Evolutionary conservation across 2,888 invertebrate genomes (phyloP), one percentile per base, ranked within the genome.

Genomic region (Mythimna vitellina): DNA sequence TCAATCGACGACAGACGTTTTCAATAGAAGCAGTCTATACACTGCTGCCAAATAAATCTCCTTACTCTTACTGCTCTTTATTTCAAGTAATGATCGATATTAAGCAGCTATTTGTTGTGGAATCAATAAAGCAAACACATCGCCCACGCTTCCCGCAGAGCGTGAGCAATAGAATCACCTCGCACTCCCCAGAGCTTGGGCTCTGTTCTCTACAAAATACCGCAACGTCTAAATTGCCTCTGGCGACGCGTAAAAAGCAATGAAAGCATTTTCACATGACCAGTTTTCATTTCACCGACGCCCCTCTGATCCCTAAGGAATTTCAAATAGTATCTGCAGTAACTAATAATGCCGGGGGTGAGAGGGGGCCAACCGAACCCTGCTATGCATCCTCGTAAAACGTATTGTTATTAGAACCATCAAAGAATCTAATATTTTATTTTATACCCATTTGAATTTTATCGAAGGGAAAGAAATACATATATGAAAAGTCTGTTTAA

Each of bases 211-310:
- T 80, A 88, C 87, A 90, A 93, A 93, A 93, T 92, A 93, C 94
- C 93, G 90, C 94, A 93, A 92, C 91, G 90, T 91, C 92, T 92
- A 92, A 94, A 94, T 95, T 93, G 95, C 95, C 95, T 92, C 93
- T 88, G 92, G 95, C 94, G 92, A 93, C 92, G 94, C 93, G 94
- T 93, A 93, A 95, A 95, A 95, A 93, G 94, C 95, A 94, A 94
- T 94, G 94, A 94, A 95, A 95, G 94, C 94, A 92, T 94, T 95
- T 95, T 94, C 95, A 95, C 95, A 94, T 94, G 94, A 93, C 91
- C 90, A 94, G 94, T 94, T 94, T 93, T 93, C 94, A 94, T 95
- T 94, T 93, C 93, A 89, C 91, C 88, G 88, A 88, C 91, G 88
- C 92, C 93, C 94, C 91, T 91, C 89, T 88, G 89, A 90, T 93